phyloP scores from a whole-genome alignment of 2,797 vertebrate species.

The Lepidocolaptes lacrymiger region DNA sequence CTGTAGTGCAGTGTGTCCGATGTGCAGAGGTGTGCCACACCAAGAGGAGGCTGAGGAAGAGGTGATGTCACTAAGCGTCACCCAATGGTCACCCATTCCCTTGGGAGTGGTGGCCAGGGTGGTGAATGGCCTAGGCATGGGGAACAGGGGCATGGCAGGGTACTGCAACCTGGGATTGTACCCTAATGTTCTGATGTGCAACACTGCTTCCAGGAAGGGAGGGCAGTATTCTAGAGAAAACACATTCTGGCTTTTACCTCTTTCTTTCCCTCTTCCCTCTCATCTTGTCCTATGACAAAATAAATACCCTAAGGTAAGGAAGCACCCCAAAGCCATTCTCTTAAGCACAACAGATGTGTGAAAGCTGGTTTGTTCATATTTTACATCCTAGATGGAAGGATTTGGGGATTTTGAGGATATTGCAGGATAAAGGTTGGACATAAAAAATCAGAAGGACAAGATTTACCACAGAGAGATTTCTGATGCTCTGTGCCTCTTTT shows the following conservation, averaged over 20 bases:
- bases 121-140: background rate
- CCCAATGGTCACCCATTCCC: fast-evolving
- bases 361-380: background rate
- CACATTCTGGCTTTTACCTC: background rate
- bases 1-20: background rate
- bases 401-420: background rate
- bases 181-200: background rate
- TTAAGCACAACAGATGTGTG: background rate
- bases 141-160: background rate
- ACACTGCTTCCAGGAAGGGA: background rate
- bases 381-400: background rate
- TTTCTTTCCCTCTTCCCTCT: background rate
- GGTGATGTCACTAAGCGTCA: background rate
- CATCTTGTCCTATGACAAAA: background rate
- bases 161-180: background rate
- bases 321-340: background rate
- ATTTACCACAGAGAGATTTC: background rate
- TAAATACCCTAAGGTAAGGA: background rate
- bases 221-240: background rate
- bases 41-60: background rate
- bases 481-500: background rate
- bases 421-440: background rate
- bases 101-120: background rate
- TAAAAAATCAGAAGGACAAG: background rate
- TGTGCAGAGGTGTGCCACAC: background rate